These are phyloP conservation scores for Myocastor coypus DNA, from an alignment of 2,113 vertebrate genomes.

Conservation along the genomic window DNA sequence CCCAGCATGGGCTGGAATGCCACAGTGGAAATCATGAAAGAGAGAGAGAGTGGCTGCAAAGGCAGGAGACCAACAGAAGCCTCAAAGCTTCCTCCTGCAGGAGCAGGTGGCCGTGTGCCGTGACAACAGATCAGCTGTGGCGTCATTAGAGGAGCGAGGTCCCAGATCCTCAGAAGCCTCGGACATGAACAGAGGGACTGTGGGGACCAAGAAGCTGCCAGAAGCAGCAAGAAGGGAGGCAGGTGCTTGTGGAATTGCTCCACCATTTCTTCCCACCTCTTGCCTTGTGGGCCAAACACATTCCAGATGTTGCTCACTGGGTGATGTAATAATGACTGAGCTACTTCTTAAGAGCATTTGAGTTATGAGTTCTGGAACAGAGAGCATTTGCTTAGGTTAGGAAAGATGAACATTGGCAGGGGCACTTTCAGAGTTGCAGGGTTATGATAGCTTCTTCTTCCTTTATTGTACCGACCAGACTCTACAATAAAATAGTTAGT, in stretches of 20 bases:
- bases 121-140: not conserved
- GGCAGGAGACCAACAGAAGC: not conserved
- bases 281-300: not conserved
- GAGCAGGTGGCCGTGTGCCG: not conserved
- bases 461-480: not conserved
- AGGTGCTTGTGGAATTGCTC: not conserved
- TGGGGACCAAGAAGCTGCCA: not conserved
- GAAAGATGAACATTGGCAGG: conserved; percentile 32
- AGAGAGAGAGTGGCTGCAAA: not conserved
- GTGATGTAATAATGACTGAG: conserved; percentile 8
- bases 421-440: not conserved
- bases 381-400: conserved; percentile 34
- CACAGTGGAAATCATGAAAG: not conserved
- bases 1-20: not conserved
- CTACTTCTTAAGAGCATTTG: conserved; percentile 30
- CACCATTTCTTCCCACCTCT: not conserved
- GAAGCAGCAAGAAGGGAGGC: not conserved
- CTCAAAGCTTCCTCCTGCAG: not conserved
- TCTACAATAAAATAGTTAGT: not conserved
- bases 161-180: not conserved
- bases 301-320: not conserved
- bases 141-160: not conserved
- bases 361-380: conserved; percentile 8
- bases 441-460: not conserved
- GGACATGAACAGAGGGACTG: not conserved